Percentiles rank a stretch among this genome's conserved stretches.
phyloP scores from a whole-genome alignment of 2,797 vertebrate genomes.

The Spea hammondii region DNA sequence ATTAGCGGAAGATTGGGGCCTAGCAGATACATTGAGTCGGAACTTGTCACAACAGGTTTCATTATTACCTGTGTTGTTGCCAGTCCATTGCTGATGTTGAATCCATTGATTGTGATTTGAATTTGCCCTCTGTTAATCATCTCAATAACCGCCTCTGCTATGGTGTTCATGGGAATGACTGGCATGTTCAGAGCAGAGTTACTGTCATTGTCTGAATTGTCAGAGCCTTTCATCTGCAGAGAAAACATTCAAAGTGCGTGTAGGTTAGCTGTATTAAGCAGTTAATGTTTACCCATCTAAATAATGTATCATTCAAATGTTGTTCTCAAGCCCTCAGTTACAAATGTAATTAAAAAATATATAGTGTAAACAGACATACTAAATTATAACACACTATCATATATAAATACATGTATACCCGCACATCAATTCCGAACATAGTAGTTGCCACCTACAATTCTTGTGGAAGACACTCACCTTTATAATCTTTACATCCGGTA shows the following conservation, averaged over 20 bases:
- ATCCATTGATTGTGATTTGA: constrained; percentile 97
- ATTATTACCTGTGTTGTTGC: constrained; percentile 92
- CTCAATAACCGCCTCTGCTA: constrained; percentile 97
- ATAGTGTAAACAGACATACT: background rate
- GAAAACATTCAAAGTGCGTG: background rate
- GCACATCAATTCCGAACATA: too few species aligned
- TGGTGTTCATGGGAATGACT: constrained; percentile 98
- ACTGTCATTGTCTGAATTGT: constrained; percentile 84
- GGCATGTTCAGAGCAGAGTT: constrained; percentile 93
- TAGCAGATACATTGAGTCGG: too few species aligned
- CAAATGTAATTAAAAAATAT: background rate
- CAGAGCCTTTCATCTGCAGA: constrained; percentile 88
- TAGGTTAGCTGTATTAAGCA: too few species aligned
- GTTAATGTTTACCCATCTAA: too few species aligned
- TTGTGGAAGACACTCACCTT: constrained; percentile 75
- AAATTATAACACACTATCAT: background rate
- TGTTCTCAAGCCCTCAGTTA: too few species aligned
- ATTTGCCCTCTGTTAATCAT: constrained; percentile 99
- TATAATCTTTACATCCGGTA: constrained; percentile 96
- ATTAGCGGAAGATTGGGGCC: too few species aligned
- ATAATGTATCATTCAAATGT: too few species aligned
- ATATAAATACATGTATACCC: too few species aligned
- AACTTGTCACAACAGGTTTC: background rate
- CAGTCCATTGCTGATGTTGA: constrained; percentile 96
- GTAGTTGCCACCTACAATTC: too few species aligned